Evolutionary conservation across 37 sponge, comb jelly and placozoan species (phyloP), one percentile per base, ranked within the genome.

Genomic region (Oscarella lobularis): DNA sequence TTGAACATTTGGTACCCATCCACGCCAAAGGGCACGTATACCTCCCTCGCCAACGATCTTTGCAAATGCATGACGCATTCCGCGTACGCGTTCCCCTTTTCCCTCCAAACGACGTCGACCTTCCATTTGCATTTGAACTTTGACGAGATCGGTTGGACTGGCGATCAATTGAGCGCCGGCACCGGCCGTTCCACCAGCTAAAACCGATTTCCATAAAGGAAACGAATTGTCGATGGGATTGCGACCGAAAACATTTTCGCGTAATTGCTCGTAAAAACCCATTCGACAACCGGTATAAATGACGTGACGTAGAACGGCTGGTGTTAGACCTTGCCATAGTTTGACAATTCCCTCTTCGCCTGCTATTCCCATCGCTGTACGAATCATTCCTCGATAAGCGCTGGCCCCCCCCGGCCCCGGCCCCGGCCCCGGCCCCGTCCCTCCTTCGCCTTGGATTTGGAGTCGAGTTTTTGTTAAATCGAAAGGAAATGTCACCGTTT

Each of bases 81-180:
- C 95, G 40, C 38, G 55, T 5, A 67, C 41, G 27, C 75, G 6
- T 5, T 32, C 76, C 38, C 66, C 48, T 37, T 72, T 31, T 6
- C 94, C 89, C 37, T 92, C 83, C 60, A 83, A 74, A 54, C 66
- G 1, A 77, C 85, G 79, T 67, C 77, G 83, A 1, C 95, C 95
- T 35, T 90, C 95, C 85, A 87, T 85, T 66, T 94, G 95, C 40
- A 90, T 35, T n/a, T 77, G 67, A 0, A 87, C 79, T 66, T 94
- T 94, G 2, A 94, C 86, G 36, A 87, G 77, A 67, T 94, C 95
- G 33, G 77, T 84, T 9, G 95, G 95, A 81, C 85, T 94, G 37
- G 91, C 91, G 1, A 94, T 32, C 41, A 90, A 87, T 82, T 94
- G 95, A 0, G 77, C 95, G 48, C 38, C 37, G 6, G 80, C 79